phyloP scores from a whole-genome alignment of 2,797 vertebrate genomes.

The Cygnus olor region DNA sequence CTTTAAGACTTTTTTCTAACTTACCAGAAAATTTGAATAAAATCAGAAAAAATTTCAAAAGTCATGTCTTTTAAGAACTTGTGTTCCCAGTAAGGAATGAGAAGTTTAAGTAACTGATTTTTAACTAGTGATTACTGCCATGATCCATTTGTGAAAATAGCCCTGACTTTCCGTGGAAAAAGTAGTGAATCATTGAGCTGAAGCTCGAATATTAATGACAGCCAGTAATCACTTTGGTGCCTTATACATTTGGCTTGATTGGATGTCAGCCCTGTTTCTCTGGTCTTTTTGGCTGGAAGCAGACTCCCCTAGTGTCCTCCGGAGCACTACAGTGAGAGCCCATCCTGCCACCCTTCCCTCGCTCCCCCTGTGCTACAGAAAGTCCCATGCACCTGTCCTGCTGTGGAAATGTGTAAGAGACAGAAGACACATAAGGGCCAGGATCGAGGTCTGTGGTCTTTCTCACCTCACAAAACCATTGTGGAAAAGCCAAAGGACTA shows the following conservation, averaged over 20 bases:
- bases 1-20: neutral
- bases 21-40: neutral
- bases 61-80: neutral
- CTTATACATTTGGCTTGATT: neutral
- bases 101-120: neutral
- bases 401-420: accelerated
- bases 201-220: neutral
- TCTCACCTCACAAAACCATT: neutral
- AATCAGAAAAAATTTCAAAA: neutral
- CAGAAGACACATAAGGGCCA: neutral
- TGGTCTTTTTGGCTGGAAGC: neutral
- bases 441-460: neutral
- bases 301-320: neutral
- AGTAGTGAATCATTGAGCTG: neutral
- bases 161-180: neutral
- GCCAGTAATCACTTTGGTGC: neutral
- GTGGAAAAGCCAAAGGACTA: neutral
- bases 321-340: neutral
- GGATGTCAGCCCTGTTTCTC: neutral
- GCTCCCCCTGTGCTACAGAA: neutral
- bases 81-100: neutral
- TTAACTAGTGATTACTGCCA: neutral
- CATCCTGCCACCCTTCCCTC: neutral
- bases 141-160: neutral
- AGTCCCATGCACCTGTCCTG: neutral